Evolutionary conservation across 2,888 invertebrate species (phyloP), one percentile per base, ranked within the genome.

Genomic region (Drosophila limbata): DNA sequence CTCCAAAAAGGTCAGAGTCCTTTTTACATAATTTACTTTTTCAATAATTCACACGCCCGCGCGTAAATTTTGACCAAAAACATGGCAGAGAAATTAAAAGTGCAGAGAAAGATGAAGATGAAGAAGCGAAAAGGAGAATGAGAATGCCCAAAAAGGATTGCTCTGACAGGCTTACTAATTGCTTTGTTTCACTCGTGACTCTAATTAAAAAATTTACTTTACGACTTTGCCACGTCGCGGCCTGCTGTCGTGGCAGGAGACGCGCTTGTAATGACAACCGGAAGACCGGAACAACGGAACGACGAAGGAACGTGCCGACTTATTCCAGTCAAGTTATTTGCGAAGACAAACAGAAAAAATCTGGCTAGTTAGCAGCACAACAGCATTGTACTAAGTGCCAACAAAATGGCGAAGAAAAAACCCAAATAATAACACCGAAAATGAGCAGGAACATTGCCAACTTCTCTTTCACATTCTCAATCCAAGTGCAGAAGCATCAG

Each of bases 201-300:
- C 86, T 86, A 87, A 86, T 86, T 86, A 87, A 87, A 87, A 86
- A 86, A 86, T 85, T 81, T 84, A 86, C 78, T 85, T 85, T 85
- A 86, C 79, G 87, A 83, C 84, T 83, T 81, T 70, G 67, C 69
- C 71, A 42, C 56, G 53, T 51, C 42, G 42, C 28, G 19, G 33
- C 39, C 25, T 31, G 19, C 17, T 17, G 31, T 28, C 31, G 31
- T 52, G 52, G 55, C 45, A 47, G 17, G 39, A 51, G 47, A 62
- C 63, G 53, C 48, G 44, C 19, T 40, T 62, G 47, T 66, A 75
- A 70, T 71, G 71, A 75, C 74, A 71, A 74, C 60, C 57, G 69
- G 64, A 69, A 33, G 40, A 33, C 39, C 55, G 31, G 62, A 52
- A 55, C 25, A 42, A 28, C 39, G 11, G 31, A 31, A 40, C 28